phyloP scores from a whole-genome alignment of 2,113 vertebrate genomes.

The Cheilinus undulatus region DNA sequence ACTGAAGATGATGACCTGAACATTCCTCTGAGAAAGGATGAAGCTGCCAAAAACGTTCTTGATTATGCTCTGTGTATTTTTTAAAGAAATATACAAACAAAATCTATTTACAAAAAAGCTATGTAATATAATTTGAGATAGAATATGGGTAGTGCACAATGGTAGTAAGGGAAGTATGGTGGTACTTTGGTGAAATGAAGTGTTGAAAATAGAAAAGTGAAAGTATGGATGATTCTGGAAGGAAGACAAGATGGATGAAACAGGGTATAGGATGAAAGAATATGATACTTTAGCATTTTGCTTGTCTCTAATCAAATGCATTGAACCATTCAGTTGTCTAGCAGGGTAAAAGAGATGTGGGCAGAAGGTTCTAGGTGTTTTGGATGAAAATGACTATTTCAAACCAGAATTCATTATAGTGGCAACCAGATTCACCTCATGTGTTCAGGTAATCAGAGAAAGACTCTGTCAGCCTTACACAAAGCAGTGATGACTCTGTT shows the following conservation, averaged over 20 bases:
- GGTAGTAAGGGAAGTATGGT: slow-evolving; percentile 44
- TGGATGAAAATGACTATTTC: not conserved
- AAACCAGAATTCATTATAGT: not conserved
- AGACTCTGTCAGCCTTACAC: no score
- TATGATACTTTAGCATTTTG: slow-evolving; percentile 56
- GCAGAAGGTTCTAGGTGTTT: not conserved
- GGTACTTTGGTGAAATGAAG: slow-evolving; percentile 62
- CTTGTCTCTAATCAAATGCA: slow-evolving; percentile 54
- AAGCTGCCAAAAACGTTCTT: slow-evolving; percentile 82
- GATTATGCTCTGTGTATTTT: slow-evolving; percentile 79
- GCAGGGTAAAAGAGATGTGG: slow-evolving; percentile 62
- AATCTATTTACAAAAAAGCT: slow-evolving; percentile 74
- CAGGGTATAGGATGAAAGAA: slow-evolving; percentile 77
- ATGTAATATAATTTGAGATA: slow-evolving; percentile 76
- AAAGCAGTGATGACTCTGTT: slow-evolving; percentile 8
- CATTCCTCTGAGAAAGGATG: slow-evolving; percentile 70
- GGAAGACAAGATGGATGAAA: slow-evolving; percentile 68
- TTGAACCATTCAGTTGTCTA: slow-evolving; percentile 40
- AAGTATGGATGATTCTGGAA: slow-evolving; percentile 23
- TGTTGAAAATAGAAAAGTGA: slow-evolving; percentile 34
- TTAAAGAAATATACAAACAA: slow-evolving; percentile 77
- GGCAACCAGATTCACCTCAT: slow-evolving; percentile 10
- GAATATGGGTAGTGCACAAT: slow-evolving; percentile 65
- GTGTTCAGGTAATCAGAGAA: slow-evolving; percentile 5
- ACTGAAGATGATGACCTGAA: slow-evolving; percentile 48